Evolutionary conservation across 1,140 invertebrate species (phyloP), one percentile per base, ranked within the genome.

Genomic region (Bilobella aurantiaca): DNA sequence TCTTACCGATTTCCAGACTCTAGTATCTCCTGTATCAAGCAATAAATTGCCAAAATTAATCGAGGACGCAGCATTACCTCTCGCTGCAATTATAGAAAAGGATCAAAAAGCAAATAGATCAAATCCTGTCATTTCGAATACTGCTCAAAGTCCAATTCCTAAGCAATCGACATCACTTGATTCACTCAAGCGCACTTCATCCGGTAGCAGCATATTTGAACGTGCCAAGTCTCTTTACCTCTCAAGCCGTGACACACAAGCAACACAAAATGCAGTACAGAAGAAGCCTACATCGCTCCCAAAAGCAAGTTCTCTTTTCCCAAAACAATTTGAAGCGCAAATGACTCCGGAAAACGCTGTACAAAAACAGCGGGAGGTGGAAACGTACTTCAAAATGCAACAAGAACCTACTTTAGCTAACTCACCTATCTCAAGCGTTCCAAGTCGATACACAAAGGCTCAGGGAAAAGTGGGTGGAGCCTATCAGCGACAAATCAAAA

Each of bases 311-410:
- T n/a, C 58, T 1, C 29, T 69, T 28, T 79, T 87, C 23, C 86
- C 87, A 0, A 88, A 83, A 70, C 84, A 90, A 67, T 91, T 82
- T 75, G 89, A 91, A 75, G 88, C 88, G 3, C 85, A 87, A 27
- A 83, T 89, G 63, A 81, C 83, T 5, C 85, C 85, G 61, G 83
- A 86, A n/a, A 83, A 85, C 65, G 77, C 90, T 8, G 79, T 81
- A 12, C 83, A 85, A 31, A 91, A 91, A 78, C 84, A 87, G 72
- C 82, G 83, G 34, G 88, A 88, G 2, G 85, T 92, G 46, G 86
- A 88, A 63, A 86, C 87, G n/a, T 91, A 89, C 74, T 88, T 91
- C 73, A 66, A 72, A 27, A 62, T 68, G 30, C 47, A 64, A 12
- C 62, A 58, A 21, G 32, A 47, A 5, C n/a, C 14, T 21, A 21